Evolutionary conservation across 2,113 vertebrate species (phyloP).

Genomic region (Channa argus): DNA sequence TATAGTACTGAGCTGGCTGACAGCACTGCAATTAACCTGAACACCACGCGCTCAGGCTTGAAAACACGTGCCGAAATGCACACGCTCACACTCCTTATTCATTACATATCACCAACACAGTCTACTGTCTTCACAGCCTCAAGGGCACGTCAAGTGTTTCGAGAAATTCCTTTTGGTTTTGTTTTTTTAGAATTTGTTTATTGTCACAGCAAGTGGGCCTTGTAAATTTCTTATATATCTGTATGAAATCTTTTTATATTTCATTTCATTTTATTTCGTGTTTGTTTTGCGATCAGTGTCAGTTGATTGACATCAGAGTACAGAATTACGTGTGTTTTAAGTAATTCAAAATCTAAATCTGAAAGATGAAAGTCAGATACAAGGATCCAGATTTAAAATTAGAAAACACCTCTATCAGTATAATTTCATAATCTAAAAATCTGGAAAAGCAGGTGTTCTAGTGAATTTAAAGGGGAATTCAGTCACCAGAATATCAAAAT

Average conservation of each 20-base stretch:
- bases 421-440: not conserved
- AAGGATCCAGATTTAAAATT: not conserved
- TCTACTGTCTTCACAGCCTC: conserved; percentile 12
- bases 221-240: not conserved
- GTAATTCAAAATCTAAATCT: too few relatives aligned
- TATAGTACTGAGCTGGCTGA: conserved; percentile 70
- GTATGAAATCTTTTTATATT: not conserved
- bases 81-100: conserved; percentile 24
- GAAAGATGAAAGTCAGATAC: not conserved
- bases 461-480: not conserved
- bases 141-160: not conserved
- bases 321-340: not conserved
- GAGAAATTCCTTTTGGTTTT: not conserved
- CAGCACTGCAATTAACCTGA: conserved; percentile 79
- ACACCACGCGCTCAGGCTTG: conserved; percentile 12
- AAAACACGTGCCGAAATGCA: conserved; percentile 14
- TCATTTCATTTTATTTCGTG: not conserved
- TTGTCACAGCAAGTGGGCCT: not conserved
- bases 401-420: not conserved
- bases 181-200: not conserved
- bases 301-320: not conserved
- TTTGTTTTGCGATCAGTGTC: not conserved
- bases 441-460: not conserved
- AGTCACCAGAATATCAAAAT: not conserved
- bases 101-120: conserved; percentile 26